A percentile compares a stretch with the other conserved stretches of the same genome.
These are phyloP conservation scores for Sparidentex hasta DNA, from an alignment of 2,797 vertebrate genomes.

Conservation along the genomic window DNA sequence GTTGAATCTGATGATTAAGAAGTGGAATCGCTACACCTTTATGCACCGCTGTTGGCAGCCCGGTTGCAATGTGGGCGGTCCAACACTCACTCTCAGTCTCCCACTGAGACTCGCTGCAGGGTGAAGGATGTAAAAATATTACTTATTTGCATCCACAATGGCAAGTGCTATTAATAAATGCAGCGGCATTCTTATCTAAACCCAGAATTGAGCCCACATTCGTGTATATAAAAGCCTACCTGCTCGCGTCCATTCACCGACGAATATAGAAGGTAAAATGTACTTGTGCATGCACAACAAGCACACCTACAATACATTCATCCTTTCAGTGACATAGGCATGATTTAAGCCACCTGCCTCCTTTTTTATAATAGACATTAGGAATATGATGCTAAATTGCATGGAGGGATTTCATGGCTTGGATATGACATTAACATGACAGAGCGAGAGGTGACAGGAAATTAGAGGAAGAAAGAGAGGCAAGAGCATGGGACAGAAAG, in stretches of 20 bases:
- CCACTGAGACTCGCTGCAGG: conserved; percentile 56
- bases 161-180: conserved; percentile 55
- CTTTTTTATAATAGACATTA: conserved; percentile 29
- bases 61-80: conserved; percentile 49
- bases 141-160: conserved; percentile 64
- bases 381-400: conserved; percentile 36
- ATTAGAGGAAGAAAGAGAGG: conserved; percentile 35
- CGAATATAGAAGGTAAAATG: conserved; percentile 1
- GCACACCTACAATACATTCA: not conserved
- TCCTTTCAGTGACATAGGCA: conserved; percentile 9
- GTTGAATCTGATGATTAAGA: conserved; percentile 25
- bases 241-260: conserved; percentile 20
- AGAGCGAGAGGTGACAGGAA: conserved; percentile 37
- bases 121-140: conserved; percentile 64
- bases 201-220: not conserved
- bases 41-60: conserved; percentile 43
- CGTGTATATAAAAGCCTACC: conserved; percentile 10
- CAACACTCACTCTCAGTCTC: conserved; percentile 59
- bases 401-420: conserved; percentile 26
- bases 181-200: conserved; percentile 31
- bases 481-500: conserved; percentile 15
- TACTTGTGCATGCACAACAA: not conserved
- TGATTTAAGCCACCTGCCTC: conserved; percentile 32
- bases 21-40: conserved; percentile 48
- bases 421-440: conserved; percentile 46